Conservation (phyloP, 2,113 vertebrate species). For the Edolisoma coerulescens region DNA sequence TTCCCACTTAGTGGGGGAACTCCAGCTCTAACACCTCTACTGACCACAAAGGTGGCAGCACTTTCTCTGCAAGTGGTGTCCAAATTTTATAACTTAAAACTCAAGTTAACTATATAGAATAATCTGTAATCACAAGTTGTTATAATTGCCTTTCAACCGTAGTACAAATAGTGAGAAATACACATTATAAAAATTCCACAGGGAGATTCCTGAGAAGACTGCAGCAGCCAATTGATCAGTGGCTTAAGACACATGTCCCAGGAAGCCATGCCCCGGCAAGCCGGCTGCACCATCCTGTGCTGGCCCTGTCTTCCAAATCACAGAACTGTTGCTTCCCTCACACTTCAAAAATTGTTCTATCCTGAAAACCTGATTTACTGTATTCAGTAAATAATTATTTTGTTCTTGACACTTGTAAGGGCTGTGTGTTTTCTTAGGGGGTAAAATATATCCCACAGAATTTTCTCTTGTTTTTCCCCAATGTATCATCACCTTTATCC, state of each 20-base stretch:
- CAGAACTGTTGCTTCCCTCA: neutral
- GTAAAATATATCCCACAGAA: neutral
- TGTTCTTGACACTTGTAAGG: neutral
- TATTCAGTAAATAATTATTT: neutral
- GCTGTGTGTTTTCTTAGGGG: neutral
- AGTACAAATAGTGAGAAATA: neutral
- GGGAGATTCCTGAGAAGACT: neutral
- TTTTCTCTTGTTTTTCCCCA: neutral
- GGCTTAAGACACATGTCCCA: rapidly evolving
- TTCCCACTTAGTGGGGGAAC: rapidly evolving
- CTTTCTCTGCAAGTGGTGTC: neutral
- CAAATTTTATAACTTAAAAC: neutral
- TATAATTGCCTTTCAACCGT: neutral
- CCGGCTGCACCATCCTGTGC: neutral
- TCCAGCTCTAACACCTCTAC: neutral
- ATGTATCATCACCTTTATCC: neutral
- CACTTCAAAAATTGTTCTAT: neutral
- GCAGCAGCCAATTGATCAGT: neutral
- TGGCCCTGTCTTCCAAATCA: neutral
- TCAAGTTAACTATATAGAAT: neutral
- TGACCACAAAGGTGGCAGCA: neutral
- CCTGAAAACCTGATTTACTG: neutral
- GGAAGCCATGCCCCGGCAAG: neutral
- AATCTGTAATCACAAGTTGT: neutral
- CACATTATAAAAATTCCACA: neutral